A percentile compares a stretch with the other conserved stretches of the same genome.
These are phyloP conservation scores for Phataginus tetradactyla DNA, from an alignment of 2,797 vertebrate genomes.

Conservation along the genomic window DNA sequence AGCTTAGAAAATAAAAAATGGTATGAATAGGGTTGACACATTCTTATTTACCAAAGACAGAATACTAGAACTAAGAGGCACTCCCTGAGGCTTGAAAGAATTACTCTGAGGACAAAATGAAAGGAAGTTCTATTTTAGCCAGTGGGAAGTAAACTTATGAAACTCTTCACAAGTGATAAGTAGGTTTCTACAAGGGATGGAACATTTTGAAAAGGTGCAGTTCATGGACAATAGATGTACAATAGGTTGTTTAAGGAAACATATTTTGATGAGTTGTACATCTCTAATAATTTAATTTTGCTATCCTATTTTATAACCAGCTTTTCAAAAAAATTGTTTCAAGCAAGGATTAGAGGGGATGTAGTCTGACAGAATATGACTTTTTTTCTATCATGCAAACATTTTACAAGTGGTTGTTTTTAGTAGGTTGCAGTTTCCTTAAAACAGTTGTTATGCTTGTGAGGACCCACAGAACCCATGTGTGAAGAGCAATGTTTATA, in stretches of 20 bases:
- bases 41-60: constrained; percentile 53
- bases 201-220: constrained; percentile 25
- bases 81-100: constrained; percentile 47
- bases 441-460: neutral
- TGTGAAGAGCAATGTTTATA: neutral
- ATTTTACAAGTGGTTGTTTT: neutral
- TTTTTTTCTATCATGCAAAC: neutral
- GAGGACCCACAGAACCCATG: neutral
- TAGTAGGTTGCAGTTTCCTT: neutral
- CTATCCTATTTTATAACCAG: neutral
- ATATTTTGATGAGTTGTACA: neutral
- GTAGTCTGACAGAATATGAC: neutral
- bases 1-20: constrained; percentile 40
- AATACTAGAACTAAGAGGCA: constrained; percentile 42
- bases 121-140: constrained; percentile 55
- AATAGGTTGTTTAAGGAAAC: constrained; percentile 4
- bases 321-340: neutral
- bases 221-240: neutral
- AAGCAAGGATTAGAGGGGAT: neutral
- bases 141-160: constrained; percentile 47
- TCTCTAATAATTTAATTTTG: constrained; percentile 30
- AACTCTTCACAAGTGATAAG: constrained; percentile 15
- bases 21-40: constrained; percentile 31
- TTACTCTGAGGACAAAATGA: constrained; percentile 50
- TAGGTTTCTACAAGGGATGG: neutral